Conservation (phyloP, 2,113 vertebrate species). For the Bufo bufo region DNA sequence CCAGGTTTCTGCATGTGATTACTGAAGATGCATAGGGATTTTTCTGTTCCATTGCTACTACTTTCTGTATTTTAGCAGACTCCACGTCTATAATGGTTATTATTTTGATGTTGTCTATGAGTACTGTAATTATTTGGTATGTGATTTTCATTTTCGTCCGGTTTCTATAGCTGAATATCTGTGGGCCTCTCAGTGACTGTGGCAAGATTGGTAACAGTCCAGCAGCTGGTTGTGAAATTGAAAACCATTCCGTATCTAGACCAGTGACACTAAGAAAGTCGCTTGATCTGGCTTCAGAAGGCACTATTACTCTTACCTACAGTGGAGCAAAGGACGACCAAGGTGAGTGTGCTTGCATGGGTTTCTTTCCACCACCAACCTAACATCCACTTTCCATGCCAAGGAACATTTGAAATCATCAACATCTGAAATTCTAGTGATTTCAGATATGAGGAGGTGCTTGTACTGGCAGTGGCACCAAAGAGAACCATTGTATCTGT, state of each 20-base stretch:
- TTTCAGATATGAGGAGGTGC: too few species aligned
- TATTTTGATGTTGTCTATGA: too few species aligned
- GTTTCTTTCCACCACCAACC: background rate
- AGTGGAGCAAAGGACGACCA: slow-evolving; percentile 66
- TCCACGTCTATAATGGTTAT: background rate
- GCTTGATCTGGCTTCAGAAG: slow-evolving; percentile 83
- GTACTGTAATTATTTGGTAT: background rate
- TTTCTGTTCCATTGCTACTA: background rate
- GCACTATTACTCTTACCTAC: slow-evolving; percentile 84
- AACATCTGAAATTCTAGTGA: too few species aligned
- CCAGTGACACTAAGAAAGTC: slow-evolving; percentile 77
- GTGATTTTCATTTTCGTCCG: background rate
- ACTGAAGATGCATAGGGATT: too few species aligned
- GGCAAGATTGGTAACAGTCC: slow-evolving; percentile 62
- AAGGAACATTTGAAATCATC: too few species aligned
- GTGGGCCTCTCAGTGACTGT: slow-evolving; percentile 72
- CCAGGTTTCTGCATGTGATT: too few species aligned
- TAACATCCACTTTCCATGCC: too few species aligned
- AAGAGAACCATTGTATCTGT: too few species aligned
- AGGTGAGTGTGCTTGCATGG: background rate
- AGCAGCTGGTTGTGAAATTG: slow-evolving; percentile 83
- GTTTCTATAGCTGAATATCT: slow-evolving; percentile 83
- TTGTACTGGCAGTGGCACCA: too few species aligned
- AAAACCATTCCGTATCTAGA: slow-evolving; percentile 62
- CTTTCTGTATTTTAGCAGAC: background rate